A percentile compares a stretch with the other conserved stretches of the same genome.
These are phyloP conservation scores for Probaryconus sp. DNA, from an alignment of 1,140 invertebrate species.

Conservation along the genomic window DNA sequence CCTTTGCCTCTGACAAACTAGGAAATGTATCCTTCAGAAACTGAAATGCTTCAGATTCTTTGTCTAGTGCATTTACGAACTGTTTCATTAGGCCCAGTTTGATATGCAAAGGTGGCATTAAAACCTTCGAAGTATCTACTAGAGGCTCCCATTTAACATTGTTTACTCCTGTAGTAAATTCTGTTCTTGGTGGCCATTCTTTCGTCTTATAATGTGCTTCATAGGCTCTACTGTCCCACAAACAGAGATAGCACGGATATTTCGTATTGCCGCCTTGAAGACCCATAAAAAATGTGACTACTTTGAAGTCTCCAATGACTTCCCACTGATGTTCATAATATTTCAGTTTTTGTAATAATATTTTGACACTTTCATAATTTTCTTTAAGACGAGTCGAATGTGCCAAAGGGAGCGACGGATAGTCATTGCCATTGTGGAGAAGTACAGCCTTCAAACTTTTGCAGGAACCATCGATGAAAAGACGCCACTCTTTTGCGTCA, in stretches of 20 bases:
- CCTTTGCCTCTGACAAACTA: constrained; percentile 63
- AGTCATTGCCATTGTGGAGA: constrained; percentile 68
- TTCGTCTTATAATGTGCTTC: constrained; percentile 65
- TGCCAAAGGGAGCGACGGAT: constrained; percentile 62
- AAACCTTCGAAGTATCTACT: constrained; percentile 63
- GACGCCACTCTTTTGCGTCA: constrained; percentile 46
- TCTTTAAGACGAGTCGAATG: constrained; percentile 55
- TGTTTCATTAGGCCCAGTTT: constrained; percentile 70
- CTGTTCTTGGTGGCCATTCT: constrained; percentile 62
- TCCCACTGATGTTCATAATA: constrained; percentile 67
- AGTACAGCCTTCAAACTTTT: constrained; percentile 69
- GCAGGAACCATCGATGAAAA: constrained; percentile 66
- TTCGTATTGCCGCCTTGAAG: constrained; percentile 71
- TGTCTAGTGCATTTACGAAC: constrained; percentile 65
- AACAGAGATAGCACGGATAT: constrained; percentile 71
- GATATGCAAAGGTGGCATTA: constrained; percentile 71
- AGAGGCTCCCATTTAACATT: constrained; percentile 67
- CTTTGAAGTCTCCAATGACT: constrained; percentile 70
- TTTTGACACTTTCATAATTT: constrained; percentile 53
- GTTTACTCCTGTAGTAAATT: constrained; percentile 58
- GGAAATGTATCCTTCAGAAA: constrained; percentile 66
- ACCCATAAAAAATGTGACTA: constrained; percentile 69
- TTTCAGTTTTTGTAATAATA: constrained; percentile 61
- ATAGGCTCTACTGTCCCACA: constrained; percentile 73
- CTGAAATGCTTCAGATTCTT: constrained; percentile 64